Conservation (phyloP, 2,113 vertebrate genomes). For the Sylvia atricapilla region DNA sequence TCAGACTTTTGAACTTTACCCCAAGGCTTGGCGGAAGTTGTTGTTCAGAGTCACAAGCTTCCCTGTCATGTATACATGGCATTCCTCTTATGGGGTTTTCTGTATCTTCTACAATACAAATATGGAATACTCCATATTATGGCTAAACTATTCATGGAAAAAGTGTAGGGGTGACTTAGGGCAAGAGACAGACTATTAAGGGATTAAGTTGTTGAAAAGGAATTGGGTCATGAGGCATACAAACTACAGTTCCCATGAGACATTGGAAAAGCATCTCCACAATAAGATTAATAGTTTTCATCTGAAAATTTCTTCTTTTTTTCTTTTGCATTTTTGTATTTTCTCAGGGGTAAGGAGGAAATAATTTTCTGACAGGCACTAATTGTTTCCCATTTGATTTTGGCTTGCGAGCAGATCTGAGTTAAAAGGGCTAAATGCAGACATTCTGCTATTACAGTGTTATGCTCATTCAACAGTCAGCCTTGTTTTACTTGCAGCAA, state of each 20-base stretch:
- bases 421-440: slow-evolving; percentile 55
- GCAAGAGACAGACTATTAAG: not conserved
- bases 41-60: not conserved
- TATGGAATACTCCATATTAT: not conserved
- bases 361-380: slow-evolving; percentile 41
- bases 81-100: not conserved
- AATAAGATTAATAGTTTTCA: slow-evolving; percentile 24
- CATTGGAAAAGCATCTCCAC: not conserved
- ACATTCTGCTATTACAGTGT: slow-evolving; percentile 53
- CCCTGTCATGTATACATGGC: not conserved
- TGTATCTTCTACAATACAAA: not conserved
- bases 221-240: not conserved
- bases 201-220: not conserved
- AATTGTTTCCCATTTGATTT: slow-evolving; percentile 64
- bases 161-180: not conserved
- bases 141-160: not conserved
- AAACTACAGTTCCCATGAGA: slow-evolving; percentile 45
- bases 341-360: slow-evolving; percentile 9
- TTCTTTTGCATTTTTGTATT: slow-evolving; percentile 38
- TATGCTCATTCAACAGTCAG: slow-evolving; percentile 58
- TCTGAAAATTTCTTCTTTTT: not conserved
- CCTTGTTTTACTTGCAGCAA: slow-evolving; percentile 65
- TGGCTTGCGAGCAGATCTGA: slow-evolving; percentile 44
- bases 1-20: not conserved
- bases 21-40: not conserved